Evolutionary conservation across 1,140 invertebrate species (phyloP), one percentile per base, ranked within the genome.

Genomic region (Hylaeus anthracinus): DNA sequence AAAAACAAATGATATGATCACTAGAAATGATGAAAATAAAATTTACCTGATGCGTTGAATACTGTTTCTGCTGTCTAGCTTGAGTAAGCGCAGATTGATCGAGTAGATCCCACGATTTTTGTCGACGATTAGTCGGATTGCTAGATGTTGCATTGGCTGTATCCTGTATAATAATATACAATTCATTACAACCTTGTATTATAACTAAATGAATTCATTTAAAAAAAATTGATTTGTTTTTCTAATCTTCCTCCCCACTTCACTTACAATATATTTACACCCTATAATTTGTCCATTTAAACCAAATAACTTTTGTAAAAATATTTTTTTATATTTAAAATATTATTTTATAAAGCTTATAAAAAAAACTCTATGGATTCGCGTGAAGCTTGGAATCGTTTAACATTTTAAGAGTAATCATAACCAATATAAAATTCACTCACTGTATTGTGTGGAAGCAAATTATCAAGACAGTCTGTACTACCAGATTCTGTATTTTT

Each of bases 31-130:
- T n/a, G 48, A 43, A 79, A 63, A 48, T 64, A 55, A 14, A 43
- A 63, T 63, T 53, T 94, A 97, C 96, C 96, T 97, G 96, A 89
- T 96, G 95, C 14, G 94, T 92, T 37, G 92, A 86, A 81, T 95
- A 94, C 81, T 95, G 95, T 91, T 96, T 96, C 71, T 95, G 94
- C 79, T 95, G 95, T 61, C 94, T 93, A 1, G 96, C 96, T 86
- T 96, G 96, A 64, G 95, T 95, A 73, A 98, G 93, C 1, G 96
- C 96, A 37, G 95, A 95, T 89, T 98, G 97, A 90, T 98, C 98
- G 5, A 98, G 93, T 60, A 98, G 93, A 92, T 98, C 98, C 96
- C 98, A 98, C 2, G 97, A 98, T 91, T 98, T 98, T 94, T 98
- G 98, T n/a, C 97, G 94, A n/a, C 96, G 92, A 86, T 95, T 95